Base-by-base conservation (phyloP, 2,113 vertebrate genomes). In the Gobius niger region DNA sequence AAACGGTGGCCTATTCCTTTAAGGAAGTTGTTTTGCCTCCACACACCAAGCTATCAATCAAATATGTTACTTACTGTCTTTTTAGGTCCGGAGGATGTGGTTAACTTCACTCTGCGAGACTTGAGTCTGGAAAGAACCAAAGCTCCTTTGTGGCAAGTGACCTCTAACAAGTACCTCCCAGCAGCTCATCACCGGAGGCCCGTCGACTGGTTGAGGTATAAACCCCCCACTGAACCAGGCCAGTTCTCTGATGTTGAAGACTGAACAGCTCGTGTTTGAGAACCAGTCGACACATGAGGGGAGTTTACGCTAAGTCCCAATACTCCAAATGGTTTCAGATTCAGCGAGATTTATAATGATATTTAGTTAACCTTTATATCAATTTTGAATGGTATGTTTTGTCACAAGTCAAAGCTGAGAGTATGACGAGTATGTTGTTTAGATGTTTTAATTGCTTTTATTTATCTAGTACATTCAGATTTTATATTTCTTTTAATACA, bases 201-300 rank as follows among this genome's bases (percentile, higher is more conserved):
- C 0, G 0, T 93, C 1, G 50, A 1, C 2, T 90, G 90, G 88
- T 34, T 19, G 51, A 9, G 15, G 46, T 18, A 0, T 64, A 6
- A 6, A 14, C 2, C 12, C 14, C 11, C 12, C 12, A 14, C 47
- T 9, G 88, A 83, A 50, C 53, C 24, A 5, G 90, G 68, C 19
- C 92, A 94, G 84, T 93, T 92, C 4, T 71, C 73, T 6, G 91
- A 93, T 0, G 88, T 83, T 24, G 84, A 90, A 6, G 81, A 86
- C 66, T 91, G 72, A 85, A 51, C 50, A 7, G 24, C 9, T 46
- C 7, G 9, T 5, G 10, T 66, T 67, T 40, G 5, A 52, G 40
- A 9, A 46, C n/a, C 44, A 9, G 24, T 52, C 51, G 7, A 52
- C 41, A 15, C 16, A 7, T 6, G 3, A 60, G 53, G 57, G 5